These are phyloP conservation scores for Heliconius himera DNA, from an alignment of 1,140 invertebrate genomes.

Conservation along the genomic window DNA sequence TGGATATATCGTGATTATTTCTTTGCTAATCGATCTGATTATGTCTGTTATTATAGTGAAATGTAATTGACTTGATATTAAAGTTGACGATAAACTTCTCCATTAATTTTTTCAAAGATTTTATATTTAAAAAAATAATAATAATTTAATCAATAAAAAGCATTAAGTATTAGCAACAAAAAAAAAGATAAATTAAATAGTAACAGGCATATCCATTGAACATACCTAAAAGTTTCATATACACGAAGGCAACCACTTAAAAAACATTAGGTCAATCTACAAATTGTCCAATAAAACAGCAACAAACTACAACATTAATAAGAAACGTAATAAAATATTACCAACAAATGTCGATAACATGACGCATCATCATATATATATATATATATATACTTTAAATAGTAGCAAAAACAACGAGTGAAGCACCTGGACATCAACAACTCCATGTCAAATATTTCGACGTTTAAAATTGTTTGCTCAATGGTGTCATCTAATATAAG, in stretches of 20 bases:
- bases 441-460: not conserved
- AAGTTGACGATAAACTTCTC: not conserved
- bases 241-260: not conserved
- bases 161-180: not conserved
- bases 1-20: conserved; percentile 2
- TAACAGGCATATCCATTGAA: not conserved
- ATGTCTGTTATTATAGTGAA: not conserved
- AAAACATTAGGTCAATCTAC: not conserved
- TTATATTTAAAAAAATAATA: too few species aligned
- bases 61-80: not conserved
- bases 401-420: conserved; percentile 4
- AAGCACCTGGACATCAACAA: not conserved
- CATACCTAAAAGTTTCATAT: not conserved
- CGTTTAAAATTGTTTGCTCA: not conserved
- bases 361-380: not conserved
- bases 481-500: conserved; percentile 12
- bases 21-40: conserved; percentile 9
- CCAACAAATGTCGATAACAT: not conserved
- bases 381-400: not conserved
- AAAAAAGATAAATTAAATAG: not conserved
- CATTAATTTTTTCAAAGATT: too few species aligned
- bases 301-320: not conserved
- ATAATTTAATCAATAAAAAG: not conserved
- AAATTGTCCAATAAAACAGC: not conserved
- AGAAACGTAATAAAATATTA: not conserved